phyloP scores from a whole-genome alignment of 1,140 invertebrate genomes.

The Vanessa tameamea region DNA sequence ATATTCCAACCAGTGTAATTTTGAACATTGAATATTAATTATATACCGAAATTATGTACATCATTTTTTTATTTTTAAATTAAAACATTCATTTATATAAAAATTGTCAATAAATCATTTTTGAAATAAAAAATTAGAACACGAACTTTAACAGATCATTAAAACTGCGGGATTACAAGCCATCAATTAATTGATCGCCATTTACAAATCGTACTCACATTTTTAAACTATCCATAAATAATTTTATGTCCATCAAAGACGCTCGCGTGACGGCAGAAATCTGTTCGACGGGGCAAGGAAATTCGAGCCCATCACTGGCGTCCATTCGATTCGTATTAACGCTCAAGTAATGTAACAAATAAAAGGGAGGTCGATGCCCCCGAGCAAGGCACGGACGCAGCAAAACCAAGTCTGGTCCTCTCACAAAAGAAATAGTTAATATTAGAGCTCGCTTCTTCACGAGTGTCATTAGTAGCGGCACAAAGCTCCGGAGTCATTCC shows the following conservation, averaged over 20 bases:
- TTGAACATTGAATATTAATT: not conserved
- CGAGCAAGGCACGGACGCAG: conserved; percentile 56
- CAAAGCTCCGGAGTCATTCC: conserved; percentile 76
- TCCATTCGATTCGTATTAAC: conserved; percentile 76
- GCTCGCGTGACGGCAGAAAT: conserved; percentile 66
- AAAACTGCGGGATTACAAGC: conserved; percentile 10
- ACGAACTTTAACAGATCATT: conserved; percentile 29
- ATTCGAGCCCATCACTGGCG: conserved; percentile 68
- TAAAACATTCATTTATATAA: conserved; percentile 12
- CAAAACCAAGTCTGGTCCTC: conserved; percentile 61
- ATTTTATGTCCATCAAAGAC: conserved; percentile 63
- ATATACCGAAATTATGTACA: not conserved
- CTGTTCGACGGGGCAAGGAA: conserved; percentile 61
- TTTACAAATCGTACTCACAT: conserved; percentile 24
- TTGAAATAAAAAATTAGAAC: not conserved
- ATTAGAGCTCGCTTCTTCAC: conserved; percentile 71
- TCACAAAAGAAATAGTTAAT: conserved; percentile 80
- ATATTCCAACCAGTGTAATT: too few species aligned
- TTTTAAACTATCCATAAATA: conserved; percentile 55
- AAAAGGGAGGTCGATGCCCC: conserved; percentile 74
- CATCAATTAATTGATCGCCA: conserved; percentile 23
- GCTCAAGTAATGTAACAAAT: conserved; percentile 75
- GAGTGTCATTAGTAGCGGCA: conserved; percentile 76
- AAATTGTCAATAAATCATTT: conserved; percentile 18
- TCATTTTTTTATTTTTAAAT: not conserved